These are phyloP conservation scores for Cryptus armator DNA, from an alignment of 2,888 invertebrate genomes.

Conservation along the genomic window DNA sequence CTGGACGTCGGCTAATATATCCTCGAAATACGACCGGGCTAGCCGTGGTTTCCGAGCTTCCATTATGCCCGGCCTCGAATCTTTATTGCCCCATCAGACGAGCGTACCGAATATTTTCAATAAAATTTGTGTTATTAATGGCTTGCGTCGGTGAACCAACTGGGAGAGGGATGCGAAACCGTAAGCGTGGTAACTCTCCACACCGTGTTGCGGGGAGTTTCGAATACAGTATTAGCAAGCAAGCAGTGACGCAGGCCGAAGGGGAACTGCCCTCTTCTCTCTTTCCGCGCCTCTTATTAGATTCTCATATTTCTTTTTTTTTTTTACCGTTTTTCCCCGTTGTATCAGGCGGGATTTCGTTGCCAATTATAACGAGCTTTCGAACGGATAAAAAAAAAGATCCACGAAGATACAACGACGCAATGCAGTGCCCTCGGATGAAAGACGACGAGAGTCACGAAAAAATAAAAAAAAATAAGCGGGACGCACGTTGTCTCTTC, in stretches of 20 bases:
- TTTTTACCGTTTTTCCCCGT: neutral
- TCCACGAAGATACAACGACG: neutral
- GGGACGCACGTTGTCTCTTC: slow-evolving; percentile 68
- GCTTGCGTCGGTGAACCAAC: slow-evolving; percentile 40
- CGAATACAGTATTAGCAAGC: neutral
- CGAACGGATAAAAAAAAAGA: slow-evolving; percentile 42
- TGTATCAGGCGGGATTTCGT: neutral
- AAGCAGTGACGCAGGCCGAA: neutral
- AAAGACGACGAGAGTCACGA: slow-evolving; percentile 62
- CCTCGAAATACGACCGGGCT: slow-evolving; percentile 67
- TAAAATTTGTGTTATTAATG: slow-evolving; percentile 78
- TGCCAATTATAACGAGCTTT: slow-evolving; percentile 59
- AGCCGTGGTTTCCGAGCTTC: slow-evolving; percentile 68
- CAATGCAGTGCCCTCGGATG: neutral
- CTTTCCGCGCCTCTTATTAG: neutral
- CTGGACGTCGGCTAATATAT: slow-evolving; percentile 71
- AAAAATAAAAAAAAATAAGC: slow-evolving; percentile 61
- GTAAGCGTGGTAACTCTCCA: slow-evolving; percentile 17
- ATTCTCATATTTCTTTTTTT: slow-evolving; percentile 11
- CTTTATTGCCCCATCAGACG: slow-evolving; percentile 78
- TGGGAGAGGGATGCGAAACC: slow-evolving; percentile 25
- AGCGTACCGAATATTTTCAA: slow-evolving; percentile 78
- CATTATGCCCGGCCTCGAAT: slow-evolving; percentile 66
- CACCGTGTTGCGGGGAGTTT: neutral
- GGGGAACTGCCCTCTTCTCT: neutral